Percentiles rank a stretch among this genome's conserved stretches.
Conservation (phyloP, 2,888 invertebrate species). For the Dermolepida albohirtum region DNA sequence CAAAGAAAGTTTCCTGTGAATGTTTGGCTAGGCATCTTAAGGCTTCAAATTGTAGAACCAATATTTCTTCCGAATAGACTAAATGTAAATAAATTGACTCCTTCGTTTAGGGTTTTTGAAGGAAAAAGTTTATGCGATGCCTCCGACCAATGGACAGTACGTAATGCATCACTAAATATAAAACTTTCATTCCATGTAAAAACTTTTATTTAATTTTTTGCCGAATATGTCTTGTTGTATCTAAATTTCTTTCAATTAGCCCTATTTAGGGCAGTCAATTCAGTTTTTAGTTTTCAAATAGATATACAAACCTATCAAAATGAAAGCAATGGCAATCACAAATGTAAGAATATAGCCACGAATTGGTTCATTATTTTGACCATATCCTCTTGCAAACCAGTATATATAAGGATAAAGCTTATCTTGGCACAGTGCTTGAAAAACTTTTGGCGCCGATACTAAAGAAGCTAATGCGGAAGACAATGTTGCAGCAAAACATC, state of each 20-base stretch:
- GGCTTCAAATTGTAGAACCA: no score
- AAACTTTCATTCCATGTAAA: no score
- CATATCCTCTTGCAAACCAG: constrained; percentile 90
- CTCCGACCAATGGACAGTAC: no score
- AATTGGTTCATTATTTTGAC: constrained; percentile 84
- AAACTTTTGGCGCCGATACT: constrained; percentile 95
- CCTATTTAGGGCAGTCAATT: constrained; percentile 7
- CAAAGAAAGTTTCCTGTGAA: no score
- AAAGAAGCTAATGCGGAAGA: constrained; percentile 96
- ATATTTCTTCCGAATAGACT: no score
- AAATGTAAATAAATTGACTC: no score
- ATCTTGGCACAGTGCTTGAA: constrained; percentile 94
- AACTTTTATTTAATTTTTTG: no score
- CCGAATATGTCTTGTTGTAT: no score
- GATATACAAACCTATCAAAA: constrained; percentile 80
- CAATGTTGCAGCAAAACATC: constrained; percentile 96
- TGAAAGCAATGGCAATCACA: constrained; percentile 86
- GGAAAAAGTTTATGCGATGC: no score
- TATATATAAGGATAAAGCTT: constrained; percentile 91
- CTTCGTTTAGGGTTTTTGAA: no score
- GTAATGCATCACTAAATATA: no score
- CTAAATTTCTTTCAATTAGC: neutral
- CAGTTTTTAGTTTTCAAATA: constrained; percentile 2
- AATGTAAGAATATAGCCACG: constrained; percentile 95
- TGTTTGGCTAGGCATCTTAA: no score